Percentiles rank a stretch among this genome's conserved stretches.
These are phyloP conservation scores for Drosophila grimshawi DNA, from an alignment of 1,140 invertebrate species.

Conservation along the genomic window DNA sequence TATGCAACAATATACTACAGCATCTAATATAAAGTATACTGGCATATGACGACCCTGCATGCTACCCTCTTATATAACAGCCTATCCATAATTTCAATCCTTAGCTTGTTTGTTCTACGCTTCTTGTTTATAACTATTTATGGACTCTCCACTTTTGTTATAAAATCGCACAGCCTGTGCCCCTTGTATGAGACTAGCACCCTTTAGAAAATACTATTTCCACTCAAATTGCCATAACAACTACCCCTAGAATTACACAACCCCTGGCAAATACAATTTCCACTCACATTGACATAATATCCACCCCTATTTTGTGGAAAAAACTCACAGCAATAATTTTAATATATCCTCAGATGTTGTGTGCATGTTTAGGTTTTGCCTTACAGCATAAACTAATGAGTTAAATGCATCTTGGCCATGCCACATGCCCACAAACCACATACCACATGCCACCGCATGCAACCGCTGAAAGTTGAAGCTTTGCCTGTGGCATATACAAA, in stretches of 20 bases:
- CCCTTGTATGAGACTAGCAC: not conserved
- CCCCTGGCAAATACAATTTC: not conserved
- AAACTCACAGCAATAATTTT: not conserved
- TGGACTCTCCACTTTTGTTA: not conserved
- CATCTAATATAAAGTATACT: no score
- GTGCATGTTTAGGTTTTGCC: not conserved
- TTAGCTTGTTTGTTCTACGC: not conserved
- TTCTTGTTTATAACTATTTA: not conserved
- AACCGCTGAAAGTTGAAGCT: slow-evolving; percentile 14
- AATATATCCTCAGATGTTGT: not conserved
- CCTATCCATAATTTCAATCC: not conserved
- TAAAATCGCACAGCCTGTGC: slow-evolving; percentile 7
- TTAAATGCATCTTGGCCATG: slow-evolving; percentile 26
- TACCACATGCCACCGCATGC: not conserved
- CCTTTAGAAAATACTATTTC: not conserved
- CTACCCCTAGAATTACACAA: not conserved
- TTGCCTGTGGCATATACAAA: slow-evolving; percentile 30
- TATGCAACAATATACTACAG: no score
- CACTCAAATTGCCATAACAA: not conserved
- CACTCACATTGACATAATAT: not conserved
- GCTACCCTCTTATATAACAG: not conserved
- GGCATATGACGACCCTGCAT: no score
- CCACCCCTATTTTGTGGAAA: slow-evolving; percentile 15
- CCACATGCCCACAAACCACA: not conserved
- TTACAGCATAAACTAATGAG: slow-evolving; percentile 29